Evolutionary conservation across 1,140 invertebrate species (phyloP), one percentile per base, ranked within the genome.

Genomic region (Anastrepha obliqua): DNA sequence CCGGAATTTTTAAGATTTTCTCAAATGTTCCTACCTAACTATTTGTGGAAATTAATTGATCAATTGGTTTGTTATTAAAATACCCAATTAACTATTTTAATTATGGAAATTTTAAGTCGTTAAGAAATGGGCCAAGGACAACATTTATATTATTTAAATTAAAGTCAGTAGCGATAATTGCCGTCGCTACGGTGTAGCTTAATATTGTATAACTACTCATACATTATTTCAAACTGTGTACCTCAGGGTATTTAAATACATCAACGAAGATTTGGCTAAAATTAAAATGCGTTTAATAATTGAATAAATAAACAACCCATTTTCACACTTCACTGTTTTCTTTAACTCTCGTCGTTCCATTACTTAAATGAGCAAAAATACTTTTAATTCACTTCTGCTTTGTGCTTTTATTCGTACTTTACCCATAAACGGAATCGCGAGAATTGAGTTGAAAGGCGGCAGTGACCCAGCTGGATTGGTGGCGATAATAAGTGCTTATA

Each of bases 321-420:
- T 67, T 67, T 67, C 29, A 67, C 65, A 67, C 65, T 67, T 67
- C 29, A 67, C 29, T 67, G 65, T 67, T 67, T 67, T 67, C 65
- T 67, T 67, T 67, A 67, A 42, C 65, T 67, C 20, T 67, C 65
- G 29, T 42, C 65, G 65, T 42, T 39, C 29, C 29, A 67, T 11
- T 20, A 29, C 65, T 67, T 67, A 64, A 64, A 64, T 20, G 62
- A 64, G 62, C 62, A 64, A 64, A 58, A 58, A 58, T 13, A 58
- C 55, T 58, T 58, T 58, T 58, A 58, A 58, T 58, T 58, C 55
- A 58, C 55, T 58, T 8, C 55, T 58, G 13, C 13, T 58, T 58
- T 58, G 55, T 58, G 55, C 55, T 58, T 58, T 8, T 58, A 58
- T 58, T 13, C 13, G 55, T 58, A 58, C 8, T n/a, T 64, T 17